Base-by-base conservation (phyloP, 2,888 invertebrate species). In the Hyposoter didymator region DNA sequence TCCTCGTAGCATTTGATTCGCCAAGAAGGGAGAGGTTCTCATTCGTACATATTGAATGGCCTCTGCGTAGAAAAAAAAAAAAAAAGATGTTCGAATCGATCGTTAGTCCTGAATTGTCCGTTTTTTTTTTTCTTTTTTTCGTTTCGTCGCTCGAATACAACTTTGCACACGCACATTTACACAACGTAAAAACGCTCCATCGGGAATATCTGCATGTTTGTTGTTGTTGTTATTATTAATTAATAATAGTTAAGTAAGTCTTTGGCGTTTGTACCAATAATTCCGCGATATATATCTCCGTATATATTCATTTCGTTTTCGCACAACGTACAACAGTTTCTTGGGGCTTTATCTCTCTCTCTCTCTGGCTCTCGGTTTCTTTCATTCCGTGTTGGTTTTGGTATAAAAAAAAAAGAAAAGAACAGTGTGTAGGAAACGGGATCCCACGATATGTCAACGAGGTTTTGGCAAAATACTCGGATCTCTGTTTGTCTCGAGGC, bases 191-290 rank as follows among this genome's bases (percentile, higher is more conserved):
- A 64, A 66, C 67, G 45, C 66, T 76, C 75, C 55, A 55, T 55
- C 64, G 79, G 83, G 17, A 67, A 87, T 59, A 85, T 85, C 75
- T 82, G 75, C 82, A 88, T 73, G 87, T 59, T 59, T 59, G 39
- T 28, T 19, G 5, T 59, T 28, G 28, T 88, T 89, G 2, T 88
- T 85, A 89, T 90, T 87, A 89, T 88, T 87, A 86, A 89, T 88
- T 89, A 90, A 88, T 91, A 90, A 88, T 89, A 89, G 88, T 92
- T 92, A 92, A 90, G 88, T 90, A 91, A 92, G 92, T 92, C 93
- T 93, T 93, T 93, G 93, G 93, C 89, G 90, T 92, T 92, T 92
- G 92, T 92, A 92, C 92, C 92, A 91, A 92, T 91, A 85, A 90
- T 92, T 88, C 84, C 88, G 84, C 87, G 86, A 88, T 88, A 87